Conservation (phyloP, 2,888 invertebrate genomes). For the Leptinotarsa peninsularis region DNA sequence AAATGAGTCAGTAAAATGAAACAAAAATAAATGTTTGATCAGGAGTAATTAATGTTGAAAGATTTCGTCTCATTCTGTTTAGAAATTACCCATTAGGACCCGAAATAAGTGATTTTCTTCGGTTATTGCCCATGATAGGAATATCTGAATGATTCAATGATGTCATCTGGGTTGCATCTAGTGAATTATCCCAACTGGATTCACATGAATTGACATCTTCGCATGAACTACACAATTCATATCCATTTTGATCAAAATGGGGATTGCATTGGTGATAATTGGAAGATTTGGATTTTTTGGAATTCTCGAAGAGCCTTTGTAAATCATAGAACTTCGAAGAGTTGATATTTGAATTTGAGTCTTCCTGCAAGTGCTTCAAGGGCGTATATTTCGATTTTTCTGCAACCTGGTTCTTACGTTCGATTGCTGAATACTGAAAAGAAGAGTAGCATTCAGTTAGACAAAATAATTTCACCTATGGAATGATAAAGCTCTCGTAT, state of each 20-base stretch:
- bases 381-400: slow-evolving; percentile 44
- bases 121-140: slow-evolving; percentile 45
- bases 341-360: slow-evolving; percentile 60
- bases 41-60: slow-evolving; percentile 10
- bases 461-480: too few relatives aligned
- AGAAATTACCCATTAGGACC: slow-evolving; percentile 63
- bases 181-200: slow-evolving; percentile 46
- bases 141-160: slow-evolving; percentile 55
- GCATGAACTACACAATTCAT: slow-evolving; percentile 35
- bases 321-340: slow-evolving; percentile 57
- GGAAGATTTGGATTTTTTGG: slow-evolving; percentile 46
- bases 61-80: slow-evolving; percentile 48
- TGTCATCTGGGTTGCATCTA: slow-evolving; percentile 59
- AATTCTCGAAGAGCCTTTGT: slow-evolving; percentile 52
- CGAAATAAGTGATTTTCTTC: slow-evolving; percentile 58
- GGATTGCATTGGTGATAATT: slow-evolving; percentile 49
- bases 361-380: slow-evolving; percentile 54
- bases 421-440: slow-evolving; percentile 55
- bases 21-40: slow-evolving; percentile 3
- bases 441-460: slow-evolving; percentile 22
- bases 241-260: slow-evolving; percentile 44
- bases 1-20: slow-evolving; percentile 8
- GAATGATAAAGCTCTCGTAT: too few relatives aligned
- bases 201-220: slow-evolving; percentile 39
- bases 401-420: slow-evolving; percentile 49